These are phyloP conservation scores for Sipha flava DNA, from an alignment of 1,140 invertebrate genomes.

Conservation along the genomic window DNA sequence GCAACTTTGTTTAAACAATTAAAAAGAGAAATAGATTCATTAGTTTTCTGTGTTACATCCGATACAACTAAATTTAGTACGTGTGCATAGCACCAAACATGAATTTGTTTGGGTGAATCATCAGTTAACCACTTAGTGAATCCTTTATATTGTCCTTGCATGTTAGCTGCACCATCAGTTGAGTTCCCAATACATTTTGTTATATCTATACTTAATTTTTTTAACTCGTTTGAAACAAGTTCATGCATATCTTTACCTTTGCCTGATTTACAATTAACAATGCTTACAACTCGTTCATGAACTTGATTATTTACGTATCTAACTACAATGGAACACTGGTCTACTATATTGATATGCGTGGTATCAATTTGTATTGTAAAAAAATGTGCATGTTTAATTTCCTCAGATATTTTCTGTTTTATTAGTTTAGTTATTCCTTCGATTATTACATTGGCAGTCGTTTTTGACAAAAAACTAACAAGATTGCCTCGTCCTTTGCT, in stretches of 20 bases:
- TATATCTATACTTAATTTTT: background rate
- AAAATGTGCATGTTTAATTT: background rate
- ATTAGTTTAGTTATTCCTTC: background rate
- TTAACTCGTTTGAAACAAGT: background rate
- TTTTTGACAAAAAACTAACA: background rate
- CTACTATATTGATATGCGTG: background rate
- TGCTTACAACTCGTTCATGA: background rate
- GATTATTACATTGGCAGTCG: background rate
- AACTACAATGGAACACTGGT: background rate
- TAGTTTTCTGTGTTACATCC: background rate
- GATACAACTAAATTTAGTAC: background rate
- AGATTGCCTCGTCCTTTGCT: background rate
- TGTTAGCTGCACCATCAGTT: constrained; percentile 33
- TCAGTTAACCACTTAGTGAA: background rate
- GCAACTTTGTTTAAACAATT: background rate
- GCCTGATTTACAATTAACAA: background rate
- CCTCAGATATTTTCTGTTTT: background rate
- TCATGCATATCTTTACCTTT: background rate
- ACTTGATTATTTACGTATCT: background rate
- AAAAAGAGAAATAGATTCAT: background rate
- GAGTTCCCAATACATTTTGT: background rate
- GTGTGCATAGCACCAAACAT: background rate
- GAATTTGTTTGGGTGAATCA: background rate
- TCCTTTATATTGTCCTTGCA: background rate
- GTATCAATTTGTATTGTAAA: background rate